Evolutionary conservation across 1,140 invertebrate species (phyloP).

Genomic region (Phymastichus coffea): DNA sequence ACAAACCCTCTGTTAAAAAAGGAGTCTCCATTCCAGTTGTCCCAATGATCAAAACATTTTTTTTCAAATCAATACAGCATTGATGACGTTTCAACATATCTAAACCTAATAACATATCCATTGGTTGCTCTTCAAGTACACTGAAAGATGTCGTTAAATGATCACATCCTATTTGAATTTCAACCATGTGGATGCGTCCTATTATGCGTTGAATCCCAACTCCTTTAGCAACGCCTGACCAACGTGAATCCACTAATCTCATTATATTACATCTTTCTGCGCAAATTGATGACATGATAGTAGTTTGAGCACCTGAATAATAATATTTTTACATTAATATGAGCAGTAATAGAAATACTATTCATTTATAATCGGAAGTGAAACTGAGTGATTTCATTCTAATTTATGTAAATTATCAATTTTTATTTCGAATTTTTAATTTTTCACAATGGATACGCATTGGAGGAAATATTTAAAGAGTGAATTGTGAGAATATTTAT

Average conservation of each 20-base stretch:
- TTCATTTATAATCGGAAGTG: too few species aligned
- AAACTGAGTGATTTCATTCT: too few species aligned
- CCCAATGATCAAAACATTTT: slow-evolving; percentile 88
- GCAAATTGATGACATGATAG: slow-evolving; percentile 90
- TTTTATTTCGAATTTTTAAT: too few species aligned
- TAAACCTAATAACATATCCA: slow-evolving; percentile 97
- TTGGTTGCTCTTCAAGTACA: slow-evolving; percentile 95
- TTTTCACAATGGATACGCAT: too few species aligned
- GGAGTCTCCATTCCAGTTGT: slow-evolving; percentile 90
- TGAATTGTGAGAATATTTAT: too few species aligned
- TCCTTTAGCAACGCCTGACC: slow-evolving; percentile 93
- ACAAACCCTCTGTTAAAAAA: slow-evolving; percentile 79
- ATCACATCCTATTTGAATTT: slow-evolving; percentile 93
- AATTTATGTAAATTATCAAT: too few species aligned
- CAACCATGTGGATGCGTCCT: slow-evolving; percentile 94
- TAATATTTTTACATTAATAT: too few species aligned
- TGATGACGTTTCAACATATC: slow-evolving; percentile 98
- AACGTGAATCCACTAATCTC: slow-evolving; percentile 89
- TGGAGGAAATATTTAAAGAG: too few species aligned
- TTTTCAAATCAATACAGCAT: slow-evolving; percentile 91
- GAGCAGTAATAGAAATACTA: too few species aligned
- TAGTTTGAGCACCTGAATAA: slow-evolving; percentile 80
- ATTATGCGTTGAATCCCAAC: slow-evolving; percentile 97
- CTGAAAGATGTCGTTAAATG: slow-evolving; percentile 96
- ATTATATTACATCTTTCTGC: slow-evolving; percentile 95